Conservation (phyloP, 2,797 vertebrate species). For the Pampus argenteus region DNA sequence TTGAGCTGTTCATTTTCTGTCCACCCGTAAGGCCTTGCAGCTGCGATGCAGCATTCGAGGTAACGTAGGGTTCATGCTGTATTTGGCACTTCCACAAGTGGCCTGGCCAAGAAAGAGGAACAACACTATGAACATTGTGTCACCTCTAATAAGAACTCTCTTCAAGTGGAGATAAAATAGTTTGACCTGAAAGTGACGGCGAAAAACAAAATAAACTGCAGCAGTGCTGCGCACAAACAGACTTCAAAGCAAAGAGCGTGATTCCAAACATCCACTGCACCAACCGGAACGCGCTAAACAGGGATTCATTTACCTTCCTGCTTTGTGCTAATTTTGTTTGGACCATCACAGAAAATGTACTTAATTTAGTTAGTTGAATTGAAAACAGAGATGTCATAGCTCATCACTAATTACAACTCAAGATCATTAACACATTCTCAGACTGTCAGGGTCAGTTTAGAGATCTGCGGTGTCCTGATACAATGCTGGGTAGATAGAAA, state of each 20-base stretch:
- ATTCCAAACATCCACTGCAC: background rate
- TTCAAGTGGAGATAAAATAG: slow-evolving; percentile 27
- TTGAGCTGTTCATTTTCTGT: too few species aligned
- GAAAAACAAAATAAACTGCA: background rate
- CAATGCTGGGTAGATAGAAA: background rate
- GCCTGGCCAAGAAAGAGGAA: slow-evolving; percentile 11
- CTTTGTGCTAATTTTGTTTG: background rate
- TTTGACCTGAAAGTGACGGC: slow-evolving; percentile 13
- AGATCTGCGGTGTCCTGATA: background rate
- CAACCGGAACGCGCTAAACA: background rate
- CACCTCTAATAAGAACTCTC: slow-evolving; percentile 27
- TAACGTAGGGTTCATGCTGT: too few species aligned
- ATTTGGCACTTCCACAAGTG: slow-evolving; percentile 26
- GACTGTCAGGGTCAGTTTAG: too few species aligned
- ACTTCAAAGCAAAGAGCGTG: background rate
- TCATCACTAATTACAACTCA: background rate
- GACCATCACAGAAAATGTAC: background rate
- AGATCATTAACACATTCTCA: slow-evolving; percentile 1
- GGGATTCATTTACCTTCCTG: background rate
- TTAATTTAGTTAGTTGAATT: slow-evolving; percentile 1
- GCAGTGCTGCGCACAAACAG: background rate
- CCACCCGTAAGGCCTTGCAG: too few species aligned
- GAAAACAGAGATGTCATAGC: background rate
- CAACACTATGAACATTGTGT: slow-evolving; percentile 22
- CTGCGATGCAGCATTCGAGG: too few species aligned